Conservation (phyloP, 2,797 vertebrate species). For the Hippocampus kuda region DNA sequence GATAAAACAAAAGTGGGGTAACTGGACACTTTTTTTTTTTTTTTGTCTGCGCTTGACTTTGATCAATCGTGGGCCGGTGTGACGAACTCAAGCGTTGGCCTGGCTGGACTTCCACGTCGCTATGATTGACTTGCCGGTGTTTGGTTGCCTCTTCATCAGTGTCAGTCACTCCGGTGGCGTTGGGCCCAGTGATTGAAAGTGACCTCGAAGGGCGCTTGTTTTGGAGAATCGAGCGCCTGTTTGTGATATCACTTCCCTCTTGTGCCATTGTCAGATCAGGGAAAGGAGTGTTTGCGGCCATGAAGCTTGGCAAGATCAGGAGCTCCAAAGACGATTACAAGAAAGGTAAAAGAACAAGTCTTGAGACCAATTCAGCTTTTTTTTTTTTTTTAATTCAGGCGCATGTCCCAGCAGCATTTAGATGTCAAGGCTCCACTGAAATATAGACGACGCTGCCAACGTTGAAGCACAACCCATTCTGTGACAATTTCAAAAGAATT, state of each 20-base stretch:
- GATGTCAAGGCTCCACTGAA: too few species aligned
- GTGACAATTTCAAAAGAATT: too few species aligned
- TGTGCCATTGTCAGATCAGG: conserved; percentile 69
- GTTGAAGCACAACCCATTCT: too few species aligned
- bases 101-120: conserved; percentile 1
- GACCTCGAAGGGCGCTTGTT: conserved; percentile 1
- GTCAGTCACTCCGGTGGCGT: background rate
- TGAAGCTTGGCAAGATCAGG: conserved; percentile 89
- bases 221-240: conserved; percentile 12
- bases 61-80: conserved; percentile 17
- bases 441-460: too few species aligned
- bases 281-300: conserved; percentile 90
- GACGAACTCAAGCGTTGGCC: conserved; percentile 21
- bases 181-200: conserved; percentile 7
- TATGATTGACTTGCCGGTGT: conserved; percentile 17
- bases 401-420: too few species aligned
- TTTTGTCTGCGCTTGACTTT: conserved; percentile 62
- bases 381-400: background rate
- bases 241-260: conserved; percentile 9
- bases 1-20: conserved; percentile 64
- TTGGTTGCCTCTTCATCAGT: conserved; percentile 23
- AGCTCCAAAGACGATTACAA: conserved; percentile 77
- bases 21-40: conserved; percentile 56
- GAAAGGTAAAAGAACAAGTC: conserved; percentile 62
- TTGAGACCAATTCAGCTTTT: background rate